These are phyloP conservation scores for Microctenopoma steveboyesi DNA, from an alignment of 2,797 vertebrate species.

Conservation along the genomic window DNA sequence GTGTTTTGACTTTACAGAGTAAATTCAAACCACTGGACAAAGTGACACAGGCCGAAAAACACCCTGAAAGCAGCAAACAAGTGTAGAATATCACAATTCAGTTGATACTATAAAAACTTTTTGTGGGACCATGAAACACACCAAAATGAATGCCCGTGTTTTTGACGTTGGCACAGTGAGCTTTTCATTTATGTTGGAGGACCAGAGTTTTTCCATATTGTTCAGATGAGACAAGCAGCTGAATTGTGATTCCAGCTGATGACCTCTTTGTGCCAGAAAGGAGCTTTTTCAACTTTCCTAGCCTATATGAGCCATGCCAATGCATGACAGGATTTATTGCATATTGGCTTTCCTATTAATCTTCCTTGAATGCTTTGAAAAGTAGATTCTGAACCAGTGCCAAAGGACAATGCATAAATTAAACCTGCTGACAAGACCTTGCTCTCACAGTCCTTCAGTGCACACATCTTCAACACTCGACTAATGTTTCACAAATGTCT, in stretches of 20 bases:
- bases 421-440: constrained; percentile 47
- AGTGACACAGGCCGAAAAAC: too few relatives aligned
- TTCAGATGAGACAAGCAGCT: constrained; percentile 24
- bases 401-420: constrained; percentile 46
- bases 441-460: constrained; percentile 42
- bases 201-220: constrained; percentile 6
- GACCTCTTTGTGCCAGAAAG: constrained; percentile 33
- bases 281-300: constrained; percentile 20
- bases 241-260: constrained; percentile 31
- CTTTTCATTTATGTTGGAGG: neutral
- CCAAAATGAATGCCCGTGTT: neutral
- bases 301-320: constrained; percentile 32
- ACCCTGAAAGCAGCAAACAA: too few relatives aligned
- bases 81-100: too few relatives aligned
- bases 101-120: too few relatives aligned
- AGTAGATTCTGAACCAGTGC: constrained; percentile 46
- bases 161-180: constrained; percentile 11
- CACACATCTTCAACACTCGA: constrained; percentile 27
- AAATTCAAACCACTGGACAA: too few relatives aligned
- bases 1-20: too few relatives aligned
- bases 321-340: constrained; percentile 55
- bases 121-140: neutral
- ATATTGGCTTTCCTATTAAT: constrained; percentile 50
- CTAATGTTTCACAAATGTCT: constrained; percentile 13
- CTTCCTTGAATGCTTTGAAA: constrained; percentile 41